A percentile compares a stretch with the other conserved stretches of the same genome.
Evolutionary conservation across 2,113 vertebrate species (phyloP).

Genomic region (Accipiter virgatus): DNA sequence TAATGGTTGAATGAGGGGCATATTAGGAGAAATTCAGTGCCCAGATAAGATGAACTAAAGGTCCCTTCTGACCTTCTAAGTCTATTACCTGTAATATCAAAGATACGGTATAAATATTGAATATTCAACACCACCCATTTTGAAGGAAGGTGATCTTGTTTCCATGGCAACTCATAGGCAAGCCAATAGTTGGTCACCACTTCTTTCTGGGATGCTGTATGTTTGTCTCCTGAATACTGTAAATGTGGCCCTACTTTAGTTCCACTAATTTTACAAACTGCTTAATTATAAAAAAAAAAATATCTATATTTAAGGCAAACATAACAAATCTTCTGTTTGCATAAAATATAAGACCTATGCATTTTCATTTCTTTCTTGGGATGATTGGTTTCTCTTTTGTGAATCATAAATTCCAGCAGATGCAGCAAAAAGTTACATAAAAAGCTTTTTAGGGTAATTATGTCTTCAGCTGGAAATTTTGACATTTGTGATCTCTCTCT

Average conservation of each 20-base stretch:
- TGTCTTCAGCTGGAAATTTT: slow-evolving; percentile 65
- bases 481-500: slow-evolving; percentile 56
- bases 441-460: slow-evolving; percentile 63
- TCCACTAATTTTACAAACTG: not conserved
- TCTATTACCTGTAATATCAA: not conserved
- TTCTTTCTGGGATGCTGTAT: not conserved
- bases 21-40: not conserved
- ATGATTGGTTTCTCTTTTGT: slow-evolving; percentile 27
- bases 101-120: not conserved
- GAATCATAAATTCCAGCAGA: slow-evolving; percentile 57
- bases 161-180: not conserved
- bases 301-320: not conserved
- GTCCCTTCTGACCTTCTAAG: not conserved
- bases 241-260: not conserved
- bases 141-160: not conserved
- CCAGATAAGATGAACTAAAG: not conserved
- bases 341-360: not conserved
- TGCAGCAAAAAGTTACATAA: slow-evolving; percentile 60
- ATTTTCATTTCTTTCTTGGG: not conserved
- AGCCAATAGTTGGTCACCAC: not conserved
- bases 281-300: not conserved
- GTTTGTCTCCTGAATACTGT: not conserved
- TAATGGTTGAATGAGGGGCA: not conserved
- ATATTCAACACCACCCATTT: not conserved
- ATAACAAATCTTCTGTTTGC: not conserved